phyloP scores from a whole-genome alignment of 1,140 invertebrate genomes.

The Chironomus tepperi region DNA sequence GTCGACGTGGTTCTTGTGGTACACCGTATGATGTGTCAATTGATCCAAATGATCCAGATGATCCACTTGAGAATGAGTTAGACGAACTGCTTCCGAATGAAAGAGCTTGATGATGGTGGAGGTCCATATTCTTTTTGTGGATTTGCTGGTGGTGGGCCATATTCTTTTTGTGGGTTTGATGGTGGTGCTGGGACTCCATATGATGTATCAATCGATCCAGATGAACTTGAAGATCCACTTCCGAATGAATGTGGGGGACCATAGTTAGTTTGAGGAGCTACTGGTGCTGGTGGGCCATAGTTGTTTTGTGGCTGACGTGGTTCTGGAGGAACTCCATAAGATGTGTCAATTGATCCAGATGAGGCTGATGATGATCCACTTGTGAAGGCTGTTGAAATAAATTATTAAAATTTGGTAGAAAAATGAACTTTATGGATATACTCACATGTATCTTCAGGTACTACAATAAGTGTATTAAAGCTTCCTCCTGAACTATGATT shows the following conservation, averaged over 20 bases:
- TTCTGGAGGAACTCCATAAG: not conserved
- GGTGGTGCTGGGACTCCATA: not conserved
- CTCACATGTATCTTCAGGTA: not conserved
- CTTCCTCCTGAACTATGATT: not conserved
- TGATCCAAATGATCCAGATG: not conserved
- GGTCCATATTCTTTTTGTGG: not conserved
- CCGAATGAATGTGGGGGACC: not conserved
- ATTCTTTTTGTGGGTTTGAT: too few relatives aligned
- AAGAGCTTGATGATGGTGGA: not conserved
- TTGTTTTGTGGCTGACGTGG: too few relatives aligned
- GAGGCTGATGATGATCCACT: too few relatives aligned
- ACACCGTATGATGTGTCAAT: not conserved
- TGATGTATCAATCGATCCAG: not conserved
- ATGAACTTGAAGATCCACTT: too few relatives aligned
- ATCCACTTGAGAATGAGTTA: not conserved
- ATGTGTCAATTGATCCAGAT: not conserved
- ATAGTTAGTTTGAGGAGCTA: not conserved
- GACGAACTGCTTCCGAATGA: too few relatives aligned
- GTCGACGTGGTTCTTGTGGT: too few relatives aligned
- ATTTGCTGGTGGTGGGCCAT: not conserved
- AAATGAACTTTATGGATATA: too few relatives aligned
- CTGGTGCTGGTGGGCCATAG: too few relatives aligned
- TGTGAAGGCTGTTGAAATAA: too few relatives aligned
- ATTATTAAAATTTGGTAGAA: too few relatives aligned
- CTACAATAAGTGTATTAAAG: not conserved